These are phyloP conservation scores for Cepphus grylle DNA, from an alignment of 2,113 vertebrate species.

Conservation along the genomic window DNA sequence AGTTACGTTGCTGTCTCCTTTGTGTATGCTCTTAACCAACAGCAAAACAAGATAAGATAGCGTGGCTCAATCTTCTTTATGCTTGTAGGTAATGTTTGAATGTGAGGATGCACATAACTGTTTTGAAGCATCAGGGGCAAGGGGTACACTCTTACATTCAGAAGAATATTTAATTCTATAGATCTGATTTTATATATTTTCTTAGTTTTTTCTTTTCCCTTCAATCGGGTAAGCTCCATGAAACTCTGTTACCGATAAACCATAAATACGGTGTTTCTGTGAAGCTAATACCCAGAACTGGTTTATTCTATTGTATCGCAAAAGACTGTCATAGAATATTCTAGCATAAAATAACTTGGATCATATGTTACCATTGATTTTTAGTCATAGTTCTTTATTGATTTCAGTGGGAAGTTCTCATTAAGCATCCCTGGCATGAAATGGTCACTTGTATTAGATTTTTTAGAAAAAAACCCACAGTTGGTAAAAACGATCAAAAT, in stretches of 20 bases:
- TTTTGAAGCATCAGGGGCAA: background rate
- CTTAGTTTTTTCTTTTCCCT: background rate
- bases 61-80: accelerated
- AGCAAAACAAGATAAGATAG: background rate
- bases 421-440: background rate
- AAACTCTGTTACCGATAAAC: background rate
- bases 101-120: background rate
- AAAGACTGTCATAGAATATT: background rate
- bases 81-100: background rate
- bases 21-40: background rate
- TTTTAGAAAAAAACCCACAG: background rate
- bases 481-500: background rate
- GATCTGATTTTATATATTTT: background rate
- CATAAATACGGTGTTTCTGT: background rate
- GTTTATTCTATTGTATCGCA: background rate
- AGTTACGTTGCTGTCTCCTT: background rate
- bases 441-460: background rate
- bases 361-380: background rate
- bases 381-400: background rate
- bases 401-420: background rate
- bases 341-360: background rate
- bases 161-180: background rate
- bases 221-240: background rate
- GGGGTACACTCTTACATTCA: background rate
- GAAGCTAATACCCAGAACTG: background rate